A percentile compares a stretch with the other conserved stretches of the same genome.
Conservation (phyloP, 2,797 vertebrate species). For the Dermochelys coriacea region DNA sequence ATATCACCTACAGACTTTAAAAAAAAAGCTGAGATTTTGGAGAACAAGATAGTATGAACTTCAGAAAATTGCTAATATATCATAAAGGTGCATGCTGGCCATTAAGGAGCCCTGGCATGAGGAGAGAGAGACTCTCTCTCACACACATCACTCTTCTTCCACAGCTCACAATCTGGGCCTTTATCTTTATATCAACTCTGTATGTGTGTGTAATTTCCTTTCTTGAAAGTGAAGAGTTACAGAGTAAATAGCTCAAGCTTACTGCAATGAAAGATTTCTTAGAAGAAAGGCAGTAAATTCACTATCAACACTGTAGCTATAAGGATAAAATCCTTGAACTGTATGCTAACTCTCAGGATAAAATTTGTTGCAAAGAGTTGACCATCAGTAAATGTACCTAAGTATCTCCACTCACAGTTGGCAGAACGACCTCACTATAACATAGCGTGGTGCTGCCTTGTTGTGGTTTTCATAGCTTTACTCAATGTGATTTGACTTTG, state of each 20-base stretch:
- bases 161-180: not conserved
- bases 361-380: not conserved
- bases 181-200: fast-evolving
- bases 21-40: not conserved
- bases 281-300: not conserved
- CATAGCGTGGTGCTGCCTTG: not conserved
- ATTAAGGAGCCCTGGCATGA: not conserved
- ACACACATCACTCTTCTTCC: not conserved
- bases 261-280: not conserved
- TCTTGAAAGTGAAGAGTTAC: not conserved
- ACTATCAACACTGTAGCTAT: fast-evolving
- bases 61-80: not conserved
- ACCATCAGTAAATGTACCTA: not conserved
- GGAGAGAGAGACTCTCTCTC: not conserved
- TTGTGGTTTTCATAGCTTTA: slow-evolving; percentile 30
- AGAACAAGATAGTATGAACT: not conserved
- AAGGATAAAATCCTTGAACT: not conserved
- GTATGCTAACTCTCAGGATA: not conserved
- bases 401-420: not conserved
- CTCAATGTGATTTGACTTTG: slow-evolving; percentile 46
- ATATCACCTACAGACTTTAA: not conserved
- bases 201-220: not conserved
- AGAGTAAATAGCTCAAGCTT: not conserved
- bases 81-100: not conserved
- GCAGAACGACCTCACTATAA: not conserved